Evolutionary conservation across 2,888 invertebrate genomes (phyloP).

Genomic region (Trichopoda pennipes): DNA sequence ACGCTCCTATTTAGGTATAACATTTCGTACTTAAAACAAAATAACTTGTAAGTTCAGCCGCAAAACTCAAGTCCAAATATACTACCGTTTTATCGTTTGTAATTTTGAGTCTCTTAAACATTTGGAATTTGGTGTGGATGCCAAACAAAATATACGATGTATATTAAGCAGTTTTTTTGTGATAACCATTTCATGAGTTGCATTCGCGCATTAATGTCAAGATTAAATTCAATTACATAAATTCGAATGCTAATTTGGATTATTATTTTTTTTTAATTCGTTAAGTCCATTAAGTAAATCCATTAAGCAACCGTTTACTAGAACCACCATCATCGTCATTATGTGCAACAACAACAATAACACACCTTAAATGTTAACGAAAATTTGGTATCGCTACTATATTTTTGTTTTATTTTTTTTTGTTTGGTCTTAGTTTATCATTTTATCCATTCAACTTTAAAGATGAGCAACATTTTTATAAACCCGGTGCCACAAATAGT

Average conservation of each 20-base stretch:
- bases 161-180: slow-evolving; percentile 5
- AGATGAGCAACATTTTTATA: too few relatives aligned
- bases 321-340: slow-evolving; percentile 18
- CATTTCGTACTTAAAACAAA: too few relatives aligned
- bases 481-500: too few relatives aligned
- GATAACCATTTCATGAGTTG: slow-evolving; percentile 40
- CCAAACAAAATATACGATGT: neutral
- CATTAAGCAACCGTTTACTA: slow-evolving; percentile 9
- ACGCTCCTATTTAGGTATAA: too few relatives aligned
- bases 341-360: slow-evolving; percentile 22
- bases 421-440: too few relatives aligned
- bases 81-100: too few relatives aligned
- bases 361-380: slow-evolving; percentile 68
- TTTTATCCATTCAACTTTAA: too few relatives aligned
- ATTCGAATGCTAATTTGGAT: slow-evolving; percentile 26
- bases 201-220: slow-evolving; percentile 74
- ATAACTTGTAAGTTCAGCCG: too few relatives aligned
- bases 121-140: neutral
- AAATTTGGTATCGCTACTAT: too few relatives aligned
- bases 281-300: slow-evolving; percentile 23
- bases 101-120: neutral
- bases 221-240: slow-evolving; percentile 70
- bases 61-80: too few relatives aligned
- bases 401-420: slow-evolving; percentile 4
- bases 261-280: slow-evolving; percentile 1